Evolutionary conservation across 2,113 vertebrate genomes (phyloP), one percentile per base, ranked within the genome.

Genomic region (Callocephalon fimbriatum): DNA sequence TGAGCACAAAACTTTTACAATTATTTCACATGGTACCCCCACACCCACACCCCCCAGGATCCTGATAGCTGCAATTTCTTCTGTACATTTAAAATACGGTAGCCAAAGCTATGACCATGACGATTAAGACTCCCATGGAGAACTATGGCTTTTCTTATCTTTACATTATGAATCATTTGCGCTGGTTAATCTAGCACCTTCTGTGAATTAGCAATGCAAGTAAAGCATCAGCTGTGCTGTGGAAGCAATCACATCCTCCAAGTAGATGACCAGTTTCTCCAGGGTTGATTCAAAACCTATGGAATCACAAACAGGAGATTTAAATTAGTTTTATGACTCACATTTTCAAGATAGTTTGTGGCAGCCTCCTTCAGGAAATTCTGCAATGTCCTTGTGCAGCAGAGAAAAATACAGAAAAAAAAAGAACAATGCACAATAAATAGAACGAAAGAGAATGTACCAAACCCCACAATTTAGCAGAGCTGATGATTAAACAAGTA

Each of bases 311-410:
- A 27, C 5, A 48, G 26, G 67, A 79, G 9, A 77, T 73, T 80
- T 80, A 51, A 59, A 79, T 62, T 45, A 70, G 2, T 79, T 85
- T 88, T 66, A 48, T 45, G 12, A 71, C 27, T 80, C 37, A 38
- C 1, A 1, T 82, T 94, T 90, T 62, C 40, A 76, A 78, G 47
- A 4, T 59, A 48, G 11, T 6, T 78, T 93, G 40, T 72, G 45
- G 18, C 12, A 92, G 23, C 16, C 6, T 76, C 10, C n/a, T 79
- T 93, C 67, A 80, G 26, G 40, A 94, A 88, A 88, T 88, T 76
- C 32, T 70, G 16, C 12, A 31, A 19, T 0, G 0, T 40, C 13
- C 38, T 67, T 35, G 5, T 42, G 9, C 32, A 86, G 15, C 35
- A 86, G 26, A 86, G 8, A 80, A 80, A 82, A 92, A 76, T 9